phyloP scores from a whole-genome alignment of 1,140 invertebrate genomes.

The Penaeus indicus region DNA sequence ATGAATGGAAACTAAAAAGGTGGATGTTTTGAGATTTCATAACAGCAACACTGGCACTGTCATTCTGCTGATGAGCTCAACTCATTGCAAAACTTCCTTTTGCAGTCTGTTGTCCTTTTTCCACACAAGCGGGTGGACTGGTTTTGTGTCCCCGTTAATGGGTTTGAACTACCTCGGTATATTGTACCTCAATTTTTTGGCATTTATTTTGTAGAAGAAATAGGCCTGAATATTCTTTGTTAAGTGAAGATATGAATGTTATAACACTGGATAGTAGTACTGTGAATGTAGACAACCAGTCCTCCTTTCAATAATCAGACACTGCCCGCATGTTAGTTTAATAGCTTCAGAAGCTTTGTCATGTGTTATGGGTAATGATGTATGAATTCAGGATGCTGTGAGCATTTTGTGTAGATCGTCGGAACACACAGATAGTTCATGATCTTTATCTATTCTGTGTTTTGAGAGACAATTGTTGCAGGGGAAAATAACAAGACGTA shows the following conservation, averaged over 20 bases:
- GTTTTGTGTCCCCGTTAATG: constrained; percentile 19
- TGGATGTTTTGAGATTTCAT: constrained; percentile 12
- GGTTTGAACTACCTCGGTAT: background rate
- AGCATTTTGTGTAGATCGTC: constrained; percentile 42
- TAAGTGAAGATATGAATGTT: background rate
- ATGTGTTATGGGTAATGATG: constrained; percentile 57
- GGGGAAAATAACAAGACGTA: background rate
- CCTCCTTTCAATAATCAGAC: constrained; percentile 51
- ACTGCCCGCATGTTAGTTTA: constrained; percentile 57
- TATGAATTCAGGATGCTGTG: constrained; percentile 56
- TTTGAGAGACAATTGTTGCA: constrained; percentile 11
- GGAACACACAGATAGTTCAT: constrained; percentile 30
- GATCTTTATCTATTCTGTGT: background rate
- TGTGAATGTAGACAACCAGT: constrained; percentile 31
- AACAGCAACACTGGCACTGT: constrained; percentile 50
- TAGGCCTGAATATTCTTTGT: too few relatives aligned
- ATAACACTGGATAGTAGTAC: constrained; percentile 3
- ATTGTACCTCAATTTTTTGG: constrained; percentile 3
- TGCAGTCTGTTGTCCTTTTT: constrained; percentile 34
- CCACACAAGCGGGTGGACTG: constrained; percentile 38
- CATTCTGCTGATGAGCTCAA: constrained; percentile 35
- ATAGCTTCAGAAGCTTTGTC: constrained; percentile 63
- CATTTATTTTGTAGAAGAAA: too few relatives aligned
- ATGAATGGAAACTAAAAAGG: background rate
- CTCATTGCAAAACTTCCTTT: constrained; percentile 29